phyloP scores from a whole-genome alignment of 2,113 vertebrate species.

The Dendropsophus ebraccatus region DNA sequence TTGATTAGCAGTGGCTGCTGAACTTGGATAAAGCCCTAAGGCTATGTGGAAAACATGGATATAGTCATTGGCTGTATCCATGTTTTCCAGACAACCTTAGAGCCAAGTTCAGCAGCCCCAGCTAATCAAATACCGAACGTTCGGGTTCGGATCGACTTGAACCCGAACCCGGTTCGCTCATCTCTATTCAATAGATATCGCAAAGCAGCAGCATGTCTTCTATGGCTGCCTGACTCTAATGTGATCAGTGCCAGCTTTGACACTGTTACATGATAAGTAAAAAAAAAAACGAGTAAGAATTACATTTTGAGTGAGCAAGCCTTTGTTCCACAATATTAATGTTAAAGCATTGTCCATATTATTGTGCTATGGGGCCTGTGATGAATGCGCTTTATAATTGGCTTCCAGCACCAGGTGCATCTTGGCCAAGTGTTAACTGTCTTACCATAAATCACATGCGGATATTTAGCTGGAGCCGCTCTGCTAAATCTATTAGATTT shows the following conservation, averaged over 20 bases:
- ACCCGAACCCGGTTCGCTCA: no score
- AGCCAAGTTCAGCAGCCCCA: no score
- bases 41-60: no score
- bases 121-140: no score
- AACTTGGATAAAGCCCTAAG: no score
- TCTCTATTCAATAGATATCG: no score
- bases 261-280: neutral
- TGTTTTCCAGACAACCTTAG: no score
- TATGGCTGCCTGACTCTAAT: neutral
- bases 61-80: no score
- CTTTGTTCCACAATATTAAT: neutral
- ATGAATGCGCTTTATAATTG: conserved; percentile 36
- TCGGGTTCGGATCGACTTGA: no score
- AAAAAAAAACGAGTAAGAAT: neutral
- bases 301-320: conserved; percentile 5
- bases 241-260: neutral
- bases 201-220: neutral
- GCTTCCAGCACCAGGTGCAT: conserved; percentile 34
- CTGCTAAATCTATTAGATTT: conserved; percentile 15
- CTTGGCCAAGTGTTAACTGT: conserved; percentile 37
- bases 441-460: conserved; percentile 39
- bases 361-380: neutral
- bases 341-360: neutral
- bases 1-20: no score
- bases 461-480: conserved; percentile 33